Evolutionary conservation across 1,140 invertebrate species (phyloP).

Genomic region (Neotoxoptera formosana): DNA sequence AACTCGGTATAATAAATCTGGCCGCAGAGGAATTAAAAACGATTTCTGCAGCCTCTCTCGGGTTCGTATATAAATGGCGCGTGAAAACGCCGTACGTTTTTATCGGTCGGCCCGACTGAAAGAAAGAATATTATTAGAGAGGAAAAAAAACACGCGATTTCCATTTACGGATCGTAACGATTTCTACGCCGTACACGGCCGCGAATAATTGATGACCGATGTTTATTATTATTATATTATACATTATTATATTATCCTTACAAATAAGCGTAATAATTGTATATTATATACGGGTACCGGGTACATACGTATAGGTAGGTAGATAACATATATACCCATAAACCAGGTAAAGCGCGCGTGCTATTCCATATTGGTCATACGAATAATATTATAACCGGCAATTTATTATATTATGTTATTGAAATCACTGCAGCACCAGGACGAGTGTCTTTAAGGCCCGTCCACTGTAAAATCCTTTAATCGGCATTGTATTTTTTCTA

Average conservation of each 20-base stretch:
- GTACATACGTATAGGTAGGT: not conserved
- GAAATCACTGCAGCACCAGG: too few relatives aligned
- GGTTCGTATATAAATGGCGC: not conserved
- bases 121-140: not conserved
- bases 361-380: not conserved
- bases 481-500: too few relatives aligned
- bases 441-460: too few relatives aligned
- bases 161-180: not conserved
- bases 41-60: not conserved
- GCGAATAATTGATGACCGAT: constrained; percentile 6
- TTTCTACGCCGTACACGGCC: constrained; percentile 17
- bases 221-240: constrained; percentile 3
- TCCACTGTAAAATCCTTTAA: too few relatives aligned
- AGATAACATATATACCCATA: not conserved
- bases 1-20: not conserved
- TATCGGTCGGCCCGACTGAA: not conserved
- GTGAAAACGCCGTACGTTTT: not conserved
- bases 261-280: constrained; percentile 17
- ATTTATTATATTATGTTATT: too few relatives aligned
- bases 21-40: not conserved
- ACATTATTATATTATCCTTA: not conserved
- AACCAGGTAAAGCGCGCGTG: not conserved
- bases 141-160: not conserved
- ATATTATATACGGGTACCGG: not conserved
- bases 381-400: too few relatives aligned